Percentiles rank a stretch among this genome's conserved stretches.
Conservation (phyloP, 2,797 vertebrate genomes). For the Typhlichthys eigenmanni region DNA sequence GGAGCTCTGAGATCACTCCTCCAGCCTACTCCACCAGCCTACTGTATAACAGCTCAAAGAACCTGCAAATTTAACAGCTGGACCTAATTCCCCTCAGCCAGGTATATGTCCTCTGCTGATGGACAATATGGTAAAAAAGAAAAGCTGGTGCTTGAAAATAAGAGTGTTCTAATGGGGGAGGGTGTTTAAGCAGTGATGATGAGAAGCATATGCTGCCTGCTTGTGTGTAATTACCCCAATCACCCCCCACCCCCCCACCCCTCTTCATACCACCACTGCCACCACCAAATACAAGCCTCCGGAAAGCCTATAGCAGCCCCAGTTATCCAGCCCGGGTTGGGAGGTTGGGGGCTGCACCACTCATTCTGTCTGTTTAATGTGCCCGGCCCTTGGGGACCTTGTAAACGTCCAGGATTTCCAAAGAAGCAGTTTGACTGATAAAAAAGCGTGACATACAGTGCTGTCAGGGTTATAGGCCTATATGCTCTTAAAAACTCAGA, state of each 20-base stretch:
- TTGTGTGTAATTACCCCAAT: constrained; percentile 79
- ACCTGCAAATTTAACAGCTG: constrained; percentile 48
- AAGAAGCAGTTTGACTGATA: constrained; percentile 55
- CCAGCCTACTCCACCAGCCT: constrained; percentile 6
- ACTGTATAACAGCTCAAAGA: constrained; percentile 5
- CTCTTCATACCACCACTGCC: constrained; percentile 1
- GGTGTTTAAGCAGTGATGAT: constrained; percentile 78
- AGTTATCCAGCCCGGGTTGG: constrained; percentile 39
- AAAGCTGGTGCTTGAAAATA: constrained; percentile 68
- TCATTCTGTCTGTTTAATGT: constrained; percentile 67
- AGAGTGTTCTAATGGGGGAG: constrained; percentile 70
- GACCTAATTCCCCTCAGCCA: constrained; percentile 17
- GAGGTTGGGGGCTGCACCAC: constrained; percentile 40
- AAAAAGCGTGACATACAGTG: constrained; percentile 59
- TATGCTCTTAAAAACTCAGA: constrained; percentile 42
- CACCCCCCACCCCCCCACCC: constrained; percentile 45
- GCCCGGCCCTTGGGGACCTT: constrained; percentile 64
- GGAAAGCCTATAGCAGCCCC: constrained; percentile 62
- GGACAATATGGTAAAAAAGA: constrained; percentile 14
- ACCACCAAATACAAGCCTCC: constrained; percentile 43
- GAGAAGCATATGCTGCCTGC: constrained; percentile 84
- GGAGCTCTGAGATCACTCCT: too few relatives aligned
- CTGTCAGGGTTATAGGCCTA: constrained; percentile 49
- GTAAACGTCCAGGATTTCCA: constrained; percentile 66
- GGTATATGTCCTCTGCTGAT: constrained; percentile 14